Base-by-base conservation (phyloP, 2,113 vertebrate species). In the Theristicus caerulescens region DNA sequence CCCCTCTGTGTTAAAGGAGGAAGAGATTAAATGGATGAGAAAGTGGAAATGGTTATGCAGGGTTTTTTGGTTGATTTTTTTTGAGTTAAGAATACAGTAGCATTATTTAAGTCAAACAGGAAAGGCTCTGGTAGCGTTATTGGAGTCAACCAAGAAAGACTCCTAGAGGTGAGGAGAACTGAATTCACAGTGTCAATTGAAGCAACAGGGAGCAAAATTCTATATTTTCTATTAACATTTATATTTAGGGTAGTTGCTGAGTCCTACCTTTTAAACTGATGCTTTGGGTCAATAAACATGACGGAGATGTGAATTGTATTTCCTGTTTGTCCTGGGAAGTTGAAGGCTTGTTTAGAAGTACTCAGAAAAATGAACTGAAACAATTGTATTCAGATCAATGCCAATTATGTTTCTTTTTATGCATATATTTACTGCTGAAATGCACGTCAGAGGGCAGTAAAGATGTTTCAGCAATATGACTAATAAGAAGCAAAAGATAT, bases 361-460 rank as follows among this genome's bases (percentile, higher is more conserved):
- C 55, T 76, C 19, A 67, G 52, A 83, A 93, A 78, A 74, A 91
- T 54, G 22, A 82, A 20, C 58, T 27, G 66, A 66, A 84, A 32
- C 19, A 42, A 47, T 55, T 90, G 46, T n/a, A 59, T 71, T 93
- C 64, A 44, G 69, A 92, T 79, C 65, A 32, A 29, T 94, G 57
- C 26, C 83, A 81, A 57, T 78, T 90, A 57, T 52, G 54, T 86
- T 83, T 78, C 31, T 22, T 86, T 89, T 89, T 66, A 46, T 87
- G 40, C 32, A 16, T 73, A 6, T 42, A 72, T 93, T 82, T 77
- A 73, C 46, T 71, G 24, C 38, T 80, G 93, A 85, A 95, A 34
- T 85, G 77, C 62, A 91, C 88, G 2, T 57, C 86, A 95, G 97
- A 96, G 97, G 97, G 96, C 95, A 95, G 91, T 91, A 87, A 95